These are phyloP conservation scores for Polypterus senegalus DNA, from an alignment of 2,113 vertebrate genomes.

Conservation along the genomic window DNA sequence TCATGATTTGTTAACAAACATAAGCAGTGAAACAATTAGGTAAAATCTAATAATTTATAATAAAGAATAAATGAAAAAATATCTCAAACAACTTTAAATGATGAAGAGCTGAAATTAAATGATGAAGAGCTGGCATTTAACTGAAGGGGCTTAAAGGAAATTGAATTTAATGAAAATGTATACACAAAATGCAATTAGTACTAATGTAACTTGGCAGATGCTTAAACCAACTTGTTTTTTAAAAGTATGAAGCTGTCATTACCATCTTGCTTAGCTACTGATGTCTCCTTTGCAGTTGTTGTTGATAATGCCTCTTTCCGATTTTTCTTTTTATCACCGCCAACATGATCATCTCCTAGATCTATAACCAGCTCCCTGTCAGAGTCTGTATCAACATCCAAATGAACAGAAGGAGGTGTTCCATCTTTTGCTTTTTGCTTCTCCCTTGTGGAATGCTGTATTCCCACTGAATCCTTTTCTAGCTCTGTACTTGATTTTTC, in stretches of 20 bases:
- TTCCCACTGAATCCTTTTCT: slow-evolving; percentile 61
- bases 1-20: too few relatives aligned
- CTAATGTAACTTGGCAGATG: too few relatives aligned
- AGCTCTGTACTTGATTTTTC: slow-evolving; percentile 56
- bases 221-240: too few relatives aligned
- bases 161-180: too few relatives aligned
- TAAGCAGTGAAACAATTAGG: too few relatives aligned
- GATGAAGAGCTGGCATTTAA: too few relatives aligned
- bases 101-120: too few relatives aligned
- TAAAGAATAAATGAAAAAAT: too few relatives aligned
- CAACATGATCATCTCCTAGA: slow-evolving; percentile 77
- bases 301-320: slow-evolving; percentile 56
- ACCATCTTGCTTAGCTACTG: slow-evolving; percentile 67
- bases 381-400: slow-evolving; percentile 85
- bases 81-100: too few relatives aligned
- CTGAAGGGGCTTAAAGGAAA: too few relatives aligned
- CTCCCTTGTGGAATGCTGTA: slow-evolving; percentile 53
- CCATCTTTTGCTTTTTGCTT: slow-evolving; percentile 73
- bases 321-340: slow-evolving; percentile 69
- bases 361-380: slow-evolving; percentile 96
- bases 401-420: slow-evolving; percentile 50
- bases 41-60: too few relatives aligned
- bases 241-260: slow-evolving; percentile 12
- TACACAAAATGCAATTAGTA: too few relatives aligned
- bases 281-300: slow-evolving; percentile 54